These are phyloP conservation scores for Nudaria mundana DNA, from an alignment of 2,888 invertebrate genomes.

Conservation along the genomic window DNA sequence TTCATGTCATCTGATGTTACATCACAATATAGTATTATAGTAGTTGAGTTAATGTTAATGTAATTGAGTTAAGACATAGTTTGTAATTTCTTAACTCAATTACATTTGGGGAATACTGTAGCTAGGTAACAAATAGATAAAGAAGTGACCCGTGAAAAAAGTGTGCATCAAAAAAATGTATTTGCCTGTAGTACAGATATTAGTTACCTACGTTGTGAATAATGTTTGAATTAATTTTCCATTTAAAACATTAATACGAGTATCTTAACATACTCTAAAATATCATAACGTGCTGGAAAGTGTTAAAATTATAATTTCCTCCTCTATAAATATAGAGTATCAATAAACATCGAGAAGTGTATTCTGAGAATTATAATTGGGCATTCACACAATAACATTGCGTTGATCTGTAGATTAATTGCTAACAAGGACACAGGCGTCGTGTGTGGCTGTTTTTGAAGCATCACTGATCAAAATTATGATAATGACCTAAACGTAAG, in stretches of 20 bases:
- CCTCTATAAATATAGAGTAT: too few relatives aligned
- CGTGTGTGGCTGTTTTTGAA: conserved; percentile 72
- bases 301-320: conserved; percentile 2
- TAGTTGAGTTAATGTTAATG: too few relatives aligned
- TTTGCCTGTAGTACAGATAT: conserved; percentile 1
- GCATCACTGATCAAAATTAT: conserved; percentile 65
- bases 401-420: conserved; percentile 62
- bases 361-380: conserved; percentile 23
- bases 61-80: too few relatives aligned
- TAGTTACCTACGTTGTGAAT: too few relatives aligned
- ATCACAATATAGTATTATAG: conserved; percentile 30
- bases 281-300: neutral
- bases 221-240: too few relatives aligned
- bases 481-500: conserved; percentile 66
- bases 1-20: conserved; percentile 47
- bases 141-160: conserved; percentile 14
- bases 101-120: conserved; percentile 19
- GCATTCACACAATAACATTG: conserved; percentile 39
- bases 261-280: too few relatives aligned
- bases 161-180: conserved; percentile 13
- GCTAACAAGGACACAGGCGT: conserved; percentile 55
- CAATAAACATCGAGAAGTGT: too few relatives aligned
- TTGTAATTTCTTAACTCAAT: conserved; percentile 28
- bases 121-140: conserved; percentile 20
- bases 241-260: too few relatives aligned